These are phyloP conservation scores for Acromyrmex heyeri DNA, from an alignment of 1,140 invertebrate species.

Conservation along the genomic window DNA sequence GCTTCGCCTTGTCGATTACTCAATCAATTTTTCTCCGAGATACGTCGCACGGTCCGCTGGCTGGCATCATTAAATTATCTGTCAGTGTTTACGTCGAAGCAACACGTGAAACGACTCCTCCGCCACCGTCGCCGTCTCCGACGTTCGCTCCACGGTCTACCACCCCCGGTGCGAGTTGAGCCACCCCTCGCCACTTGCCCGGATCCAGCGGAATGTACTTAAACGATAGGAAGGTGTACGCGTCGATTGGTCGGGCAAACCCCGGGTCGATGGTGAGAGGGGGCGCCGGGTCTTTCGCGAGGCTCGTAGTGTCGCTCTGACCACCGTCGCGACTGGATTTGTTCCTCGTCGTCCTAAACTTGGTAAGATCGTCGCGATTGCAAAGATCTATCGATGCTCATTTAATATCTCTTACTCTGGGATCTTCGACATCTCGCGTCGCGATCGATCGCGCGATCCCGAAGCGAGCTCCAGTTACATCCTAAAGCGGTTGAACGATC, in stretches of 20 bases:
- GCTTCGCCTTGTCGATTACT: neutral
- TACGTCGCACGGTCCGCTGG: neutral
- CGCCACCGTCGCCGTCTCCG: slow-evolving; percentile 5
- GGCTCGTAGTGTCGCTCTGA: slow-evolving; percentile 78
- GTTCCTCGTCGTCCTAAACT: slow-evolving; percentile 11
- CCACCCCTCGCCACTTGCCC: slow-evolving; percentile 37
- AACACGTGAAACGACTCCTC: slow-evolving; percentile 70
- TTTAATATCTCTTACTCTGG: neutral
- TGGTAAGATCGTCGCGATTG: slow-evolving; percentile 9
- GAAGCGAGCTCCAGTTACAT: neutral
- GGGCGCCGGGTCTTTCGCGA: slow-evolving; percentile 73
- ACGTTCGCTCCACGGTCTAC: neutral
- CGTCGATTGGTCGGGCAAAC: slow-evolving; percentile 71
- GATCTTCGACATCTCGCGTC: neutral
- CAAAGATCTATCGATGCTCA: neutral
- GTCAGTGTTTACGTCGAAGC: slow-evolving; percentile 73
- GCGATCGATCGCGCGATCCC: slow-evolving; percentile 1
- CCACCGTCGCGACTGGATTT: slow-evolving; percentile 65
- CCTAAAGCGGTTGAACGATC: neutral
- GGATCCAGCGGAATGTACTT: slow-evolving; percentile 73
- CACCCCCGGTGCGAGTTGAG: slow-evolving; percentile 46
- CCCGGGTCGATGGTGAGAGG: slow-evolving; percentile 76
- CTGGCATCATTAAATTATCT: slow-evolving; percentile 46
- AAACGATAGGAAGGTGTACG: slow-evolving; percentile 61
- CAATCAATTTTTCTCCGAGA: slow-evolving; percentile 31